Base-by-base conservation (phyloP, 2,888 invertebrate genomes). In the Phragmatobia fuliginosa region DNA sequence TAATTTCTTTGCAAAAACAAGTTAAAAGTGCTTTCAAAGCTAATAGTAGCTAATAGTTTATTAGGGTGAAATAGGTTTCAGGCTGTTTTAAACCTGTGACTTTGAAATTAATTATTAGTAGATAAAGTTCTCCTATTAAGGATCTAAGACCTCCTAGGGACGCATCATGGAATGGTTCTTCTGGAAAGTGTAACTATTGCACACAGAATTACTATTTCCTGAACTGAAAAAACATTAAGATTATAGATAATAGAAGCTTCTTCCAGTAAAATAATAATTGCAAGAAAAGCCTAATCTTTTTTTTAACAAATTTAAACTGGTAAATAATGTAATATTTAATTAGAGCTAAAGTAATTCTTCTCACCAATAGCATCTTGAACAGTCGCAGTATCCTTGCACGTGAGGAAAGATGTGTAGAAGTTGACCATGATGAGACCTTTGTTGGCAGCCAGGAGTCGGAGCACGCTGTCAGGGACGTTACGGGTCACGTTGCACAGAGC, bases 361-460 rank as follows among this genome's bases (percentile, higher is more conserved):
- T 96, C 91, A 98, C 98, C 97, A 82, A 97, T 97, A 74, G 98
- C 98, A 92, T 98, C 97, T 76, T 97, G 96, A 67, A 98, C 96
- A 0, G 97, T 97, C 4, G 98, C 96, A 59, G 96, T 96, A 71
- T 97, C 96, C 84, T 96, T 96, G 90, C 97, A 97, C 31, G 97
- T 97, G 58, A 98, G 95, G 87, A 97, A 98, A 66, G 96, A 96
- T 5, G 97, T 97, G 92, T 97, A 98, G 92, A 98, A 98, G 90
- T 97, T 98, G 84, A 98, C 97, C 98, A 98, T 98, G 75, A 98
- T 97, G 67, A 98, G 96, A 56, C 98, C 98, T 72, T 97, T 97
- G 90, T 98, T 98, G 79, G 96, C 96, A 41, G 97, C 97, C 80
- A 98, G 96, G 82, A 96, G 94, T 61, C 96, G 92, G 66, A 98